These are phyloP conservation scores for Hyposmocoma kahamanoa DNA, from an alignment of 1,140 invertebrate species.

Conservation along the genomic window DNA sequence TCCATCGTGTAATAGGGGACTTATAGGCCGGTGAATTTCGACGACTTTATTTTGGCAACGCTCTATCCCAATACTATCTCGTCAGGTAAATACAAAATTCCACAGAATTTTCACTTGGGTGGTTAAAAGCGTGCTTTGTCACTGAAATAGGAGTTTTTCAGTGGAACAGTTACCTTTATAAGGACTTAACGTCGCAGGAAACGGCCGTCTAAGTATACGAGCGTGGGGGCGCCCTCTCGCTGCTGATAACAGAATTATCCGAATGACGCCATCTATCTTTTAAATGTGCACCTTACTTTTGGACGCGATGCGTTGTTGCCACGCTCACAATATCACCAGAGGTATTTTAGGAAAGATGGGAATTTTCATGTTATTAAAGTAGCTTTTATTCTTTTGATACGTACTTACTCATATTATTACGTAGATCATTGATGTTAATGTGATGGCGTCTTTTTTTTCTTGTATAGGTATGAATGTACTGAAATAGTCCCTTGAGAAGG, in stretches of 20 bases:
- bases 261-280: constrained; percentile 73
- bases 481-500: too few relatives aligned
- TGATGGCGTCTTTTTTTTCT: too few relatives aligned
- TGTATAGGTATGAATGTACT: too few relatives aligned
- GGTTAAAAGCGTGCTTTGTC: constrained; percentile 54
- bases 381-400: neutral
- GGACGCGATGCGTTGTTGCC: constrained; percentile 41
- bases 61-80: constrained; percentile 27
- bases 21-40: constrained; percentile 22
- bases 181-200: constrained; percentile 66
- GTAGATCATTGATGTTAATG: too few relatives aligned
- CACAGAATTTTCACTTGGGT: constrained; percentile 54
- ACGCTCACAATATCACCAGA: constrained; percentile 16
- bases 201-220: constrained; percentile 66
- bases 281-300: constrained; percentile 74
- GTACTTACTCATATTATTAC: too few relatives aligned
- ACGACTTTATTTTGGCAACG: constrained; percentile 21
- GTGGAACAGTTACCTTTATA: constrained; percentile 67
- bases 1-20: constrained; percentile 25
- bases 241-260: constrained; percentile 74
- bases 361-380: constrained; percentile 29
- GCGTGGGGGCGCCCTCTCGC: constrained; percentile 50
- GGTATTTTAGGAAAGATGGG: constrained; percentile 13
- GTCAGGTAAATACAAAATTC: constrained; percentile 37
- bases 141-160: constrained; percentile 66